Conservation (phyloP, 2,797 vertebrate genomes). For the Rhynchonycteris naso region DNA sequence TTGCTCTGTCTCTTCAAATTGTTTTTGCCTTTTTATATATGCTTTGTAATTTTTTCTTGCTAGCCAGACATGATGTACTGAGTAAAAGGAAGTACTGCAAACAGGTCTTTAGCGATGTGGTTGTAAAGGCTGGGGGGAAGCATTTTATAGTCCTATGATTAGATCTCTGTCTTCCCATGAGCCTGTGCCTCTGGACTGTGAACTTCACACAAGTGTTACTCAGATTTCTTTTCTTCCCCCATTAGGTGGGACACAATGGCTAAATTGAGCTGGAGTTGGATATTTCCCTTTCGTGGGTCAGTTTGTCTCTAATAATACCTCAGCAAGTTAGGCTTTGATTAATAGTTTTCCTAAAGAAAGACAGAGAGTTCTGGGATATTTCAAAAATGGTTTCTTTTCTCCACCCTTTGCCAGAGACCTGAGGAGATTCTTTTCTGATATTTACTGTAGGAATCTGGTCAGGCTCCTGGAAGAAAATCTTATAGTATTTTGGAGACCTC, state of each 20-base stretch:
- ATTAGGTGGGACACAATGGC: neutral
- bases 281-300: neutral
- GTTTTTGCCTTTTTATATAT: neutral
- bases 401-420: neutral
- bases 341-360: neutral
- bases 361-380: neutral
- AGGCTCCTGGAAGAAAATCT: neutral
- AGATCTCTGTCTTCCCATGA: neutral
- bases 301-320: neutral
- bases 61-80: neutral
- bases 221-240: neutral
- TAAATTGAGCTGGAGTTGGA: neutral
- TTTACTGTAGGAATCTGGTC: neutral
- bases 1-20: neutral
- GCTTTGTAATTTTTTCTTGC: neutral
- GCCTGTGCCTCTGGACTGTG: neutral
- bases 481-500: neutral
- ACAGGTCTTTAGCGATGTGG: neutral
- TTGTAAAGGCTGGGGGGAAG: neutral
- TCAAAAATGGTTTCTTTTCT: neutral
- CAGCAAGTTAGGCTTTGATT: neutral
- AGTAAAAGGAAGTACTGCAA: neutral
- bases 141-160: neutral
- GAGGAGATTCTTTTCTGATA: neutral
- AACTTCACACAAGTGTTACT: constrained; percentile 9